These are phyloP conservation scores for Junco hyemalis DNA, from an alignment of 2,113 vertebrate genomes.

Conservation along the genomic window DNA sequence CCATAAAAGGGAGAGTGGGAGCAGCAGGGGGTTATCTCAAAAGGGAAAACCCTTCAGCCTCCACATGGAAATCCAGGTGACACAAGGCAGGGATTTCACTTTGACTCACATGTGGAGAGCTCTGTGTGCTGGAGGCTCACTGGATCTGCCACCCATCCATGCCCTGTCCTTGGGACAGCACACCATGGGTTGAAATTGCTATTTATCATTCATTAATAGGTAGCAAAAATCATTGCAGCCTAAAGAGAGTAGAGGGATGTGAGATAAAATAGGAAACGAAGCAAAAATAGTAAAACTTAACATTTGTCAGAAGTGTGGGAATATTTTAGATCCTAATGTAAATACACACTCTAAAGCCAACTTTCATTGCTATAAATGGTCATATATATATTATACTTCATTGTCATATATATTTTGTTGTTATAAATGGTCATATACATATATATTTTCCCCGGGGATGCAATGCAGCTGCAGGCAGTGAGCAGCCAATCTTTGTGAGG, in stretches of 20 bases:
- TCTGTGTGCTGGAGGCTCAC: background rate
- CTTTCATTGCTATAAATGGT: background rate
- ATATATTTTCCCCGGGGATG: background rate
- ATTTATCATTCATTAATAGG: background rate
- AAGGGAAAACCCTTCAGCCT: background rate
- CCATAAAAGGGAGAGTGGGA: background rate
- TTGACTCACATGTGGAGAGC: accelerated
- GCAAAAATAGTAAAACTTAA: background rate
- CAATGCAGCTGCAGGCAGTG: background rate
- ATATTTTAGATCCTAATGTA: background rate
- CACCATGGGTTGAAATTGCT: background rate
- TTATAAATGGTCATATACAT: no score
- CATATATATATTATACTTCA: no score
- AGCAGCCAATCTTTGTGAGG: background rate
- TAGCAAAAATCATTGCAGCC: background rate
- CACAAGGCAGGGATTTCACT: background rate
- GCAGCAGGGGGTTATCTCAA: background rate
- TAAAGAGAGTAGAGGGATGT: background rate
- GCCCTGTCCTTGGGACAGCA: background rate
- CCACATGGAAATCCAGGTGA: no score
- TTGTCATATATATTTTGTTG: no score
- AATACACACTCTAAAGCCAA: background rate
- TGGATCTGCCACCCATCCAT: background rate
- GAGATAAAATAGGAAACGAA: background rate
- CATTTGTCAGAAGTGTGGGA: background rate